Percentiles rank a stretch among this genome's conserved stretches.
Conservation (phyloP, 2,888 invertebrate species). For the Volucella bombylans region DNA sequence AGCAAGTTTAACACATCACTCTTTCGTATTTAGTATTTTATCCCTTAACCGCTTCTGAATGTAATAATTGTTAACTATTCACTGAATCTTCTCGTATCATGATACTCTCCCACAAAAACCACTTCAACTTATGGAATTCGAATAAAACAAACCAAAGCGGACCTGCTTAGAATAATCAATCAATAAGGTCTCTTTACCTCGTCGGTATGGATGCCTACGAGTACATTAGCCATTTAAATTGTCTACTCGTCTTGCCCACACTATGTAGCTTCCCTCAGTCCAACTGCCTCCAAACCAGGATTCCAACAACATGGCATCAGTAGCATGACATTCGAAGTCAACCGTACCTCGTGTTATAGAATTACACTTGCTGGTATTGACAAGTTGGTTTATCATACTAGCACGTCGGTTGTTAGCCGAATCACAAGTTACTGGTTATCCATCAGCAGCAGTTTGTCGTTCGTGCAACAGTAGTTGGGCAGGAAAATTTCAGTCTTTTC, state of each 20-base stretch:
- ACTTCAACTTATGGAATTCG: constrained; percentile 7
- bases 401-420: constrained; percentile 16
- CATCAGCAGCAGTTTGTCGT: not conserved
- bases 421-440: constrained; percentile 1
- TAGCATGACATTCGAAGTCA: constrained; percentile 15
- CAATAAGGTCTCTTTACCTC: constrained; percentile 34
- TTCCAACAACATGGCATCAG: constrained; percentile 7
- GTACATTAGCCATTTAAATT: constrained; percentile 37
- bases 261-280: constrained; percentile 12
- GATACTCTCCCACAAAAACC: not conserved
- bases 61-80: no score
- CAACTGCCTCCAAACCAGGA: constrained; percentile 25
- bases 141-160: not conserved
- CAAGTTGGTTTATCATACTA: constrained; percentile 60
- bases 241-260: constrained; percentile 7
- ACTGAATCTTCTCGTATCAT: no score
- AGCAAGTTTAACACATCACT: no score
- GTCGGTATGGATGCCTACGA: not conserved
- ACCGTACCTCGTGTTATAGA: constrained; percentile 32
- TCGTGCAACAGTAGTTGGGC: constrained; percentile 31
- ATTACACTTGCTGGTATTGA: constrained; percentile 51
- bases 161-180: constrained; percentile 47
- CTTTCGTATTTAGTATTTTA: no score
- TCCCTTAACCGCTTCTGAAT: no score
- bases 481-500: constrained; percentile 27